Evolutionary conservation across 2,888 invertebrate genomes (phyloP).

Genomic region (Colostygia pectinataria): DNA sequence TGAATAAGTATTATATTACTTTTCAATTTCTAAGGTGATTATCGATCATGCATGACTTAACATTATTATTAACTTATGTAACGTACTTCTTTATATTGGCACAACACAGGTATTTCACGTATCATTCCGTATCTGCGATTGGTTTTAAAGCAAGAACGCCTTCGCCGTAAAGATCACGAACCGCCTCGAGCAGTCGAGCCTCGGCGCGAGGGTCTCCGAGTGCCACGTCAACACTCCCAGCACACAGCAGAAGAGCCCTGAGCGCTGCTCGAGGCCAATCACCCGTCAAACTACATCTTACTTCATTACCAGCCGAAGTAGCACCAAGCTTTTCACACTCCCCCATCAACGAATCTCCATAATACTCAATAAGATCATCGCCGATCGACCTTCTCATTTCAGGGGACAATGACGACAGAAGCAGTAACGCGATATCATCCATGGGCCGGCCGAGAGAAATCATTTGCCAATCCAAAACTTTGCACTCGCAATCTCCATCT

Average conservation of each 20-base stretch:
- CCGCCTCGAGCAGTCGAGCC: conserved; percentile 87
- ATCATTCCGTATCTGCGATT: conserved; percentile 61
- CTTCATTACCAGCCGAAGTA: conserved; percentile 79
- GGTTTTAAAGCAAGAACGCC: conserved; percentile 85
- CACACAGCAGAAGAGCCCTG: conserved; percentile 89
- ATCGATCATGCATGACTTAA: neutral
- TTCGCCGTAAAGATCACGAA: conserved; percentile 88
- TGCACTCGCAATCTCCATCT: conserved; percentile 82
- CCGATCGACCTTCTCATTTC: conserved; percentile 86
- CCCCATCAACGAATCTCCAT: conserved; percentile 85
- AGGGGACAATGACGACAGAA: conserved; percentile 88
- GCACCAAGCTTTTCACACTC: conserved; percentile 84
- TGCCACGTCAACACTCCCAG: conserved; percentile 92
- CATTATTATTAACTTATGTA: neutral
- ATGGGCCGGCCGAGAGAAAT: conserved; percentile 90
- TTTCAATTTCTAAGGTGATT: neutral
- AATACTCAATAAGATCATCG: conserved; percentile 85
- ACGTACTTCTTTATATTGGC: conserved; percentile 47
- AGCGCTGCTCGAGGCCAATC: conserved; percentile 88
- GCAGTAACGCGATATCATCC: conserved; percentile 89
- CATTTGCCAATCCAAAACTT: conserved; percentile 93
- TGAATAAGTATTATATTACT: no score
- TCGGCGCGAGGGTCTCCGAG: conserved; percentile 90
- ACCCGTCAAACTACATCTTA: conserved; percentile 75
- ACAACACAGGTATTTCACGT: conserved; percentile 40